phyloP scores from a whole-genome alignment of 1,140 invertebrate genomes.

The Bacillus rossius region DNA sequence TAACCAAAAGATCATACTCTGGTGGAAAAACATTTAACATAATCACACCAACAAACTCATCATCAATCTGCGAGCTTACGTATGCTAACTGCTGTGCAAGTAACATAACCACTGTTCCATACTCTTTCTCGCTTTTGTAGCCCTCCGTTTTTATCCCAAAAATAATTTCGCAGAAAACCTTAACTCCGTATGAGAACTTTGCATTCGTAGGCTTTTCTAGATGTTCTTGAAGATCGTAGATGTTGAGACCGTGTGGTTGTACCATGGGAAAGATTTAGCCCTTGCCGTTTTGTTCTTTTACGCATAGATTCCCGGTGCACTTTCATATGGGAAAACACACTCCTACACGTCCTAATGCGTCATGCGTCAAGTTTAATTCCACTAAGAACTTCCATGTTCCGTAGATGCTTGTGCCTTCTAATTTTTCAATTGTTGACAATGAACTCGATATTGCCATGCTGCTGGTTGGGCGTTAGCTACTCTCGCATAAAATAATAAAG shows the following conservation, averaged over 20 bases:
- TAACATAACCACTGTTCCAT: background rate
- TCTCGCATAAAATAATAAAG: no score
- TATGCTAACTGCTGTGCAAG: no score
- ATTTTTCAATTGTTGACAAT: no score
- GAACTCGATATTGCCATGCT: no score
- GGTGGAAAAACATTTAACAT: background rate
- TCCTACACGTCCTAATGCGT: no score
- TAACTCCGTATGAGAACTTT: background rate
- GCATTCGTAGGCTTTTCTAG: slow-evolving; percentile 3
- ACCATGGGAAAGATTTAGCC: slow-evolving; percentile 6
- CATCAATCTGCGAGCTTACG: no score
- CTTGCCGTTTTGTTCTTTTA: background rate
- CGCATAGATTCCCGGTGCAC: no score
- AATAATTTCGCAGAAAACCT: background rate
- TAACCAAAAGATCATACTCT: slow-evolving; percentile 28
- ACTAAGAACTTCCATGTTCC: no score
- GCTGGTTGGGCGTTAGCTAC: no score
- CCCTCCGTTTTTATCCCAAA: background rate
- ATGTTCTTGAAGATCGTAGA: background rate
- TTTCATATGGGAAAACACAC: no score
- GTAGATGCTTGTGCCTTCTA: no score
- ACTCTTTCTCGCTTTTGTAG: background rate
- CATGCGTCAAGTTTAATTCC: no score
- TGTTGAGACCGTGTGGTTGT: background rate
- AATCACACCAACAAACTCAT: background rate